These are phyloP conservation scores for Gastrophysa polygoni DNA, from an alignment of 2,888 invertebrate genomes.

Conservation along the genomic window DNA sequence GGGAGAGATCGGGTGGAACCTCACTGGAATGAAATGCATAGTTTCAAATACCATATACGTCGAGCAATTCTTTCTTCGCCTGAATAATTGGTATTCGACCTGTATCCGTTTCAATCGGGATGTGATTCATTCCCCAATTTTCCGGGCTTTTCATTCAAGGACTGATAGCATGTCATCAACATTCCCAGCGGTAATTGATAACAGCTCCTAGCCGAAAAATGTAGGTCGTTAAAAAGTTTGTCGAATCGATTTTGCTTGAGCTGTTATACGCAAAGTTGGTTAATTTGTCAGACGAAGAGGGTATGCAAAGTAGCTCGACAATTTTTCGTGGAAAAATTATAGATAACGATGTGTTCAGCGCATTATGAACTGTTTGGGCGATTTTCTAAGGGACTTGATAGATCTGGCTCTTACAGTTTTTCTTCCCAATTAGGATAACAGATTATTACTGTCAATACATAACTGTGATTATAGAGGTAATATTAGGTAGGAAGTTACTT, in stretches of 20 bases:
- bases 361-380: background rate
- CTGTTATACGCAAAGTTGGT: slow-evolving; percentile 27
- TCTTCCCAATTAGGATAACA: no score
- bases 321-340: slow-evolving; percentile 10
- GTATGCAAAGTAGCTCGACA: slow-evolving; percentile 8
- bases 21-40: no score
- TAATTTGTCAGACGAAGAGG: slow-evolving; percentile 27
- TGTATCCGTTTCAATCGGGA: background rate
- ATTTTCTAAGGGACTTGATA: no score
- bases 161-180: slow-evolving; percentile 30
- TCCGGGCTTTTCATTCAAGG: slow-evolving; percentile 1
- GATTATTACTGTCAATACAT: no score
- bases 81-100: background rate
- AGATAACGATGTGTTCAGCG: background rate
- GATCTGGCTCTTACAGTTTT: no score
- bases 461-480: no score
- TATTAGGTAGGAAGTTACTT: no score
- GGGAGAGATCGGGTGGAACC: no score
- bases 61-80: background rate
- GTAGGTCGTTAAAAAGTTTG: slow-evolving; percentile 35
- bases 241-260: slow-evolving; percentile 22
- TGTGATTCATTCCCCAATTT: slow-evolving; percentile 10
- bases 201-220: slow-evolving; percentile 34
- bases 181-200: slow-evolving; percentile 34
- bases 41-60: background rate